These are phyloP conservation scores for Saxicola maurus DNA, from an alignment of 2,797 vertebrate genomes.

Conservation along the genomic window DNA sequence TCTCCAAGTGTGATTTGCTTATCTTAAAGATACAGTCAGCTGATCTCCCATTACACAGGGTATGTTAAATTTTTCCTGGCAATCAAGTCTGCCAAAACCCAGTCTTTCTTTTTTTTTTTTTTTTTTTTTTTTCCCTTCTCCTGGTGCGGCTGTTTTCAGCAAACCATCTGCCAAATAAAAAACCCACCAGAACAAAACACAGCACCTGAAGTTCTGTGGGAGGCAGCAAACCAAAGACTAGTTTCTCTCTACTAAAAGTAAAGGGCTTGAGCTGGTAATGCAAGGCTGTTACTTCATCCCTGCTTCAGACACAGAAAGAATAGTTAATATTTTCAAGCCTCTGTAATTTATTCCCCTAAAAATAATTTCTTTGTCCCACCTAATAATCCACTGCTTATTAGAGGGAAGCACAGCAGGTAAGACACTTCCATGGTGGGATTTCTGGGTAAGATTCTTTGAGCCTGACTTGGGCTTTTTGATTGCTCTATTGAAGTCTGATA, in stretches of 20 bases:
- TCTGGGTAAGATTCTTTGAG: constrained; percentile 43
- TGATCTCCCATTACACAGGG: background rate
- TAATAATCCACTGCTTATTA: constrained; percentile 30
- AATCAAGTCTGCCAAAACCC: background rate
- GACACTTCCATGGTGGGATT: constrained; percentile 14
- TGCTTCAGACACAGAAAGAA: background rate
- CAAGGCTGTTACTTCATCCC: background rate
- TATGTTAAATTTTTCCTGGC: constrained; percentile 3
- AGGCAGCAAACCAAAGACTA: background rate
- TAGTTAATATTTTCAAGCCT: constrained; percentile 38
- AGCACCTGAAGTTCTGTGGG: constrained; percentile 19
- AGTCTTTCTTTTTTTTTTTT: background rate
- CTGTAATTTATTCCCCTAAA: constrained; percentile 35
- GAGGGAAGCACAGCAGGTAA: background rate
- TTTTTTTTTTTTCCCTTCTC: background rate
- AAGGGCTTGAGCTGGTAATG: background rate
- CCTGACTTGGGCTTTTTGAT: constrained; percentile 31
- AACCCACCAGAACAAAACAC: background rate
- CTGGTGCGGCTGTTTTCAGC: background rate
- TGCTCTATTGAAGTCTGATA: constrained; percentile 44
- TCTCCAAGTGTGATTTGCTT: background rate
- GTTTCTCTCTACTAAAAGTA: background rate
- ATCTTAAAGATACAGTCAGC: background rate
- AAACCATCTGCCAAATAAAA: constrained; percentile 2
- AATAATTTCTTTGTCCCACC: constrained; percentile 20